These are phyloP conservation scores for Oncorhynchus gorbuscha DNA, from an alignment of 2,113 vertebrate species.

Conservation along the genomic window DNA sequence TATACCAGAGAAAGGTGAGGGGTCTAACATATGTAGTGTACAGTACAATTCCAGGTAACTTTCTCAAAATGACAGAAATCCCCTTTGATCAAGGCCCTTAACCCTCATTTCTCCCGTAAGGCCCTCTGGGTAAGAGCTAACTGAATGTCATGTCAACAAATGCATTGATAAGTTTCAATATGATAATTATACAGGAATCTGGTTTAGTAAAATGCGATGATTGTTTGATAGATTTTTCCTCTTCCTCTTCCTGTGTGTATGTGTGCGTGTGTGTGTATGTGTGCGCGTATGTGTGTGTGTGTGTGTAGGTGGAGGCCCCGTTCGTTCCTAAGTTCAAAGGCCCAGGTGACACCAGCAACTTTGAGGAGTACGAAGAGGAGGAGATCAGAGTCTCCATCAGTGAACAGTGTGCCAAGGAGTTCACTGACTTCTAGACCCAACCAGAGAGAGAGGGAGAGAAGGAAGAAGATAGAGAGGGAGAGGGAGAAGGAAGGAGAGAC, in stretches of 20 bases:
- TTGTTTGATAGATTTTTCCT: too few species aligned
- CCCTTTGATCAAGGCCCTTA: too few species aligned
- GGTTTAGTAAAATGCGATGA: too few species aligned
- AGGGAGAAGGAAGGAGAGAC: conserved; percentile 27
- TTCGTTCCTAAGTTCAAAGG: conserved; percentile 94
- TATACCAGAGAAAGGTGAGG: conserved; percentile 76
- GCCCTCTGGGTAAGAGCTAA: too few species aligned
- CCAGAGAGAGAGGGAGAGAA: conserved; percentile 27
- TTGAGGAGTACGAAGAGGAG: conserved; percentile 93
- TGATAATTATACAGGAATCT: too few species aligned
- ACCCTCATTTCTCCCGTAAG: too few species aligned
- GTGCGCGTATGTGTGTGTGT: background rate
- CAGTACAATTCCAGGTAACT: too few species aligned
- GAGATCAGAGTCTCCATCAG: conserved; percentile 87
- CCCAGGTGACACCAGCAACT: conserved; percentile 92
- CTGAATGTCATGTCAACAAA: too few species aligned
- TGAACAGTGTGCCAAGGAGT: conserved; percentile 92
- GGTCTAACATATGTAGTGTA: background rate
- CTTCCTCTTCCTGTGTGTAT: background rate
- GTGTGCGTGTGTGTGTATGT: conserved; percentile 3
- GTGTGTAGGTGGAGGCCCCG: conserved; percentile 83
- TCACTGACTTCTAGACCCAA: conserved; percentile 84
- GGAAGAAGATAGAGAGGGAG: background rate
- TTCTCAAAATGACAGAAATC: too few species aligned
- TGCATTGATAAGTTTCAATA: background rate